Conservation (phyloP, 2,888 invertebrate species). For the Limnephilus lunatus region DNA sequence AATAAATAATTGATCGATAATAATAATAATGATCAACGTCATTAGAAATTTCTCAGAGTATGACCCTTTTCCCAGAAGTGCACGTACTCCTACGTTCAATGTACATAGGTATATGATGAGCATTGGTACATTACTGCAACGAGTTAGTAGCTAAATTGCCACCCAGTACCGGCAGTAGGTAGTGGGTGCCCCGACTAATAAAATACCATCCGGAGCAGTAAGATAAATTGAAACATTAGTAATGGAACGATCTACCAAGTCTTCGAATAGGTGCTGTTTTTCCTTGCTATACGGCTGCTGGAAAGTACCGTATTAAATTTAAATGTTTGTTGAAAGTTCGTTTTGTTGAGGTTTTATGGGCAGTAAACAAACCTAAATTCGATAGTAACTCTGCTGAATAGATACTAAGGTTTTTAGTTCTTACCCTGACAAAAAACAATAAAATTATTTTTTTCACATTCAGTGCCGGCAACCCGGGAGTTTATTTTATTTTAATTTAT, state of each 20-base stretch:
- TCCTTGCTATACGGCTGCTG: background rate
- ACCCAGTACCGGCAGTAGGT: constrained; percentile 30
- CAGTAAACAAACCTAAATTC: background rate
- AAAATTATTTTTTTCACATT: too few species aligned
- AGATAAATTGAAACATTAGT: constrained; percentile 62
- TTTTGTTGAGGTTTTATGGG: background rate
- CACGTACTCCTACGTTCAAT: background rate
- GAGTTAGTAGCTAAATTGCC: background rate
- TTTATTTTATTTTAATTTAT: too few species aligned
- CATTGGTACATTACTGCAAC: background rate
- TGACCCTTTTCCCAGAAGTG: background rate
- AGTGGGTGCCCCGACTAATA: constrained; percentile 45
- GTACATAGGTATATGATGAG: background rate
- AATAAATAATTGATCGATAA: too few species aligned
- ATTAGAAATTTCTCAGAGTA: too few species aligned
- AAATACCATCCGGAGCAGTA: constrained; percentile 41
- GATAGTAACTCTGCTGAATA: background rate
- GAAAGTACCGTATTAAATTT: background rate
- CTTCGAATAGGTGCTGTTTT: background rate
- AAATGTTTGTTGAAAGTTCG: background rate
- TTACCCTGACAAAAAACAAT: background rate
- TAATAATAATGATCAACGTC: too few species aligned
- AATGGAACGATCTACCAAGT: background rate
- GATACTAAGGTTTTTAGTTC: background rate
- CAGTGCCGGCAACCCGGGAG: too few species aligned